Evolutionary conservation across 2,113 vertebrate species (phyloP).

Genomic region (Ornithorhynchus anatinus): DNA sequence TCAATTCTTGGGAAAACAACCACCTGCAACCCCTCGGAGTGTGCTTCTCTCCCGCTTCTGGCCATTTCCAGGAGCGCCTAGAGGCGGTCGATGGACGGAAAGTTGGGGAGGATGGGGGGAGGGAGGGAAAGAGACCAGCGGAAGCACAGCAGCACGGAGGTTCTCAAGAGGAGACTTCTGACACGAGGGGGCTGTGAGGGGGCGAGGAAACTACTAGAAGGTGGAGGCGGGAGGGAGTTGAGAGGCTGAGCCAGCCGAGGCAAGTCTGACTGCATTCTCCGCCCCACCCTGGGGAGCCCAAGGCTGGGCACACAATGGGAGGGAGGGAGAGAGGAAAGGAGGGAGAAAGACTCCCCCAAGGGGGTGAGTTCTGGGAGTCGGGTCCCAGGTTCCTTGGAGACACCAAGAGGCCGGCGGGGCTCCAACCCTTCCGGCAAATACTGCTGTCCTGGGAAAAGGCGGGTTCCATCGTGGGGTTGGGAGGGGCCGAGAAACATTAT

Average conservation of each 20-base stretch:
- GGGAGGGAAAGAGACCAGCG: too few species aligned
- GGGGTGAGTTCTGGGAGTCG: neutral
- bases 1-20: neutral
- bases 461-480: too few species aligned
- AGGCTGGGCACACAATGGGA: neutral
- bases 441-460: too few species aligned
- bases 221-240: neutral
- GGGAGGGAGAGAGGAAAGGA: neutral
- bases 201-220: constrained; percentile 1
- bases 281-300: constrained; percentile 47
- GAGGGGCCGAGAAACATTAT: too few species aligned
- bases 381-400: too few species aligned
- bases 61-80: too few species aligned
- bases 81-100: neutral
- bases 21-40: neutral
- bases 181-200: constrained; percentile 1
- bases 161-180: too few species aligned
- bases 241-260: constrained; percentile 22
- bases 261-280: constrained; percentile 60
- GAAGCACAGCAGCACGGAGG: too few species aligned
- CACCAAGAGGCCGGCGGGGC: too few species aligned
- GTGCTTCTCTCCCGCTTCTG: neutral
- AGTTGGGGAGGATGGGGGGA: too few species aligned
- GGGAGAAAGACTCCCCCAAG: neutral
- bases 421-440: too few species aligned